phyloP scores from a whole-genome alignment of 2,797 vertebrate species.

The Paedocypris micromegethes region DNA sequence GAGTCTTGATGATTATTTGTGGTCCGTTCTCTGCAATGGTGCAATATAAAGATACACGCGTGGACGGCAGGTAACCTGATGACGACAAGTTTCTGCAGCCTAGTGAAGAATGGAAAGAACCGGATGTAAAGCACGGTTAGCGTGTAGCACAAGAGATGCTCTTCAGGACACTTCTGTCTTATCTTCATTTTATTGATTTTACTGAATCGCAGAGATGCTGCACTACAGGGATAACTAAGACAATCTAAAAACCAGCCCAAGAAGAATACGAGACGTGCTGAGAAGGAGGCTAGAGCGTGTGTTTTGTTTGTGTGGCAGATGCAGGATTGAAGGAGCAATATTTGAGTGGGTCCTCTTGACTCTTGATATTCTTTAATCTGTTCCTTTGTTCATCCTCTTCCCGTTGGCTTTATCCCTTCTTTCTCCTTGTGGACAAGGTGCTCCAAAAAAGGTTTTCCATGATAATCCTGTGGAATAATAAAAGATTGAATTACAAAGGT shows the following conservation, averaged over 20 bases:
- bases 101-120: conserved; percentile 65
- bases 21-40: conserved; percentile 73
- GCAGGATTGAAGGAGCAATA: no score
- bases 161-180: conserved; percentile 57
- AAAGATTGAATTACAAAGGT: conserved; percentile 72
- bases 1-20: conserved; percentile 76
- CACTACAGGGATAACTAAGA: conserved; percentile 76
- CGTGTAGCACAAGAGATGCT: conserved; percentile 70
- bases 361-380: conserved; percentile 65
- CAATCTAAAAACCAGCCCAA: conserved; percentile 71
- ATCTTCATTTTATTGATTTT: conserved; percentile 70
- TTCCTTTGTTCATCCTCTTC: conserved; percentile 62
- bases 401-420: conserved; percentile 53
- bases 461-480: conserved; percentile 74
- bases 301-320: conserved; percentile 31
- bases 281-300: conserved; percentile 48
- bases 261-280: conserved; percentile 57
- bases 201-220: conserved; percentile 69
- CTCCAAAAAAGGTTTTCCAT: conserved; percentile 75
- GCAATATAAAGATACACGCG: conserved; percentile 75
- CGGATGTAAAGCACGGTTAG: conserved; percentile 70
- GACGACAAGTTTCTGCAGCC: conserved; percentile 66
- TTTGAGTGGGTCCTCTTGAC: no score
- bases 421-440: conserved; percentile 71
- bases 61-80: conserved; percentile 71